These are phyloP conservation scores for Euleptes europaea DNA, from an alignment of 2,113 vertebrate genomes.

Conservation along the genomic window DNA sequence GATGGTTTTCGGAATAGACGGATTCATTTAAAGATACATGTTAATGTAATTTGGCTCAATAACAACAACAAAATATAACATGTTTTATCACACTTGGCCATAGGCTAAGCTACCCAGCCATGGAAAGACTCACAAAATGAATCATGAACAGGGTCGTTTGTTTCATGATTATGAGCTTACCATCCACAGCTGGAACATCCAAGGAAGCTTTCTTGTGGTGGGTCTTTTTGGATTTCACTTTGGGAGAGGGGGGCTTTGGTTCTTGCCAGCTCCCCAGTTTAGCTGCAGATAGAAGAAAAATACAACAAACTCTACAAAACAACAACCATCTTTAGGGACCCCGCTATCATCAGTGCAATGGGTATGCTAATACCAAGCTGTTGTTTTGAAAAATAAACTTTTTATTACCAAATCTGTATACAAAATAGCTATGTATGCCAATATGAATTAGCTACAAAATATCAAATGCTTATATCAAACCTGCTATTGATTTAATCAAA, in stretches of 20 bases:
- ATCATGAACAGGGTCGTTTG: too few species aligned
- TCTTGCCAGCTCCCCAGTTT: slow-evolving; percentile 31
- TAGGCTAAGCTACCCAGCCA: neutral
- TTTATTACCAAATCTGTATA: too few species aligned
- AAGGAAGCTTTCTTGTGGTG: neutral
- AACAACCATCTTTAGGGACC: neutral
- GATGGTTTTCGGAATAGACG: too few species aligned
- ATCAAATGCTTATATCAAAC: too few species aligned
- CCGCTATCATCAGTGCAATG: neutral
- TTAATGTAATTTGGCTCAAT: too few species aligned
- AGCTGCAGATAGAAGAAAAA: slow-evolving; percentile 39
- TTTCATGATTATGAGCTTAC: slow-evolving; percentile 13
- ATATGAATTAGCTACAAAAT: too few species aligned
- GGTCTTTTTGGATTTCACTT: slow-evolving; percentile 20
- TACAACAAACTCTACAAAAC: neutral
- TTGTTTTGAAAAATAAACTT: too few species aligned
- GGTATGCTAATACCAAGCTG: neutral
- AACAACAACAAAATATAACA: neutral
- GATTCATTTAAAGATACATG: too few species aligned
- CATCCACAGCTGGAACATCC: slow-evolving; percentile 9
- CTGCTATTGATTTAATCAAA: too few species aligned
- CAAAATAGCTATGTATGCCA: too few species aligned
- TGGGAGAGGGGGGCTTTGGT: neutral
- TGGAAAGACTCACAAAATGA: neutral
- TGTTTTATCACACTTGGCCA: neutral